Evolutionary conservation across 2,888 invertebrate species (phyloP), one percentile per base, ranked within the genome.

Genomic region (Catocala nupta): DNA sequence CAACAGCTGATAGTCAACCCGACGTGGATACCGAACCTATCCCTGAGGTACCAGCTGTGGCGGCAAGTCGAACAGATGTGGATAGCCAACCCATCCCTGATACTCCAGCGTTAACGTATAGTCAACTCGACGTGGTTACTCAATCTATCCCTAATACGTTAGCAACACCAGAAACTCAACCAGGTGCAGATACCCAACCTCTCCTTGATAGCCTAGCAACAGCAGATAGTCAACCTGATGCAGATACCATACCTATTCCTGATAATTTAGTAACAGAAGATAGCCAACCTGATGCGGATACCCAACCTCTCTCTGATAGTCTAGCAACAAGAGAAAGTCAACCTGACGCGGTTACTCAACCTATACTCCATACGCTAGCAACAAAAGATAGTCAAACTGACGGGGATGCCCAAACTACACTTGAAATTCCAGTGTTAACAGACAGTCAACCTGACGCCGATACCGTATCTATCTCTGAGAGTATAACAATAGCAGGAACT

Each of bases 391-490:
- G 2, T 39, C 36, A 39, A 2, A 7, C 8, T 8, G 9, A 6
- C 8, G 6, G 6, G 9, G 36, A 39, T 39, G 9, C 36, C 9
- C 36, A 39, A 9, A 5, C 36, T 25, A 8, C 10, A 16, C 10
- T 1, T 11, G 48, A 13, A 16, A 0, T 16, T 8, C 6, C 10
- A 48, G 9, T 8, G 10, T 16, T 25, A 48, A 5, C 13, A 48
- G 25, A 10, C 10, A 48, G 16, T 48, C 48, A 48, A 48, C 16
- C 25, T 48, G 48, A 48, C 16, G 48, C 16, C 10, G 48, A 48
- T 16, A 10, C 25, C 10, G 10, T 16, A 0, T 25, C 16, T 16
- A 16, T 48, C 16, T 13, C 51, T 12, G 12, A 36, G 1, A 12
- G n/a, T 34, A n/a, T n/a, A n/a, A 36, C 0, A 36, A 5, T 7